Evolutionary conservation across 92 coral and sea anemone species (phyloP).

Genomic region (Siderastrea radians): DNA sequence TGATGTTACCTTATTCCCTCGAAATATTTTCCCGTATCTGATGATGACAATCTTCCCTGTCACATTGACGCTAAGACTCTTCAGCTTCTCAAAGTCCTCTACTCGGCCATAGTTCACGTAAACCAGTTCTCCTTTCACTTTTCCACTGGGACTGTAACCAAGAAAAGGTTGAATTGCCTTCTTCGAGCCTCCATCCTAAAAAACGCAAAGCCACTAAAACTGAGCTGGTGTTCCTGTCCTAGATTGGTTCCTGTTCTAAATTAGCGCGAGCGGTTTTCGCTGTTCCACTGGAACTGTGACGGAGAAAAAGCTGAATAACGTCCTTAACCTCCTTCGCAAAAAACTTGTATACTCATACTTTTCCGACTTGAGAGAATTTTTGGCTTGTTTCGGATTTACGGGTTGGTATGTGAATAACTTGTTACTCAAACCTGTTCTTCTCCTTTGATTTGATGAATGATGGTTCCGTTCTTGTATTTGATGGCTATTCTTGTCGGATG

Average conservation of each 20-base stretch:
- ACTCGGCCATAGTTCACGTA: slow-evolving; percentile 89
- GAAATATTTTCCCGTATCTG: slow-evolving; percentile 88
- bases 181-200: slow-evolving; percentile 77
- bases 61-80: slow-evolving; percentile 68
- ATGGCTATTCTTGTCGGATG: slow-evolving; percentile 29
- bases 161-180: slow-evolving; percentile 76
- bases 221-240: background rate
- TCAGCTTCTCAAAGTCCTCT: slow-evolving; percentile 79
- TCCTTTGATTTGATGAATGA: slow-evolving; percentile 69
- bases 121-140: slow-evolving; percentile 83
- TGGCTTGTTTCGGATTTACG: no score
- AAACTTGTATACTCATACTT: no score
- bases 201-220: background rate
- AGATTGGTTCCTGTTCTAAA: no score
- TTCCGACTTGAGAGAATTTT: no score
- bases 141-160: slow-evolving; percentile 89
- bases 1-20: slow-evolving; percentile 86
- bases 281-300: no score
- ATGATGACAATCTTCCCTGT: slow-evolving; percentile 87
- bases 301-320: no score
- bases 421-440: slow-evolving; percentile 65
- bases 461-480: slow-evolving; percentile 48
- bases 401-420: no score
- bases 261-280: no score
- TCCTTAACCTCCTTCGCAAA: no score